A percentile compares a stretch with the other conserved stretches of the same genome.
phyloP scores from a whole-genome alignment of 2,113 vertebrate genomes.

The Otis tarda region DNA sequence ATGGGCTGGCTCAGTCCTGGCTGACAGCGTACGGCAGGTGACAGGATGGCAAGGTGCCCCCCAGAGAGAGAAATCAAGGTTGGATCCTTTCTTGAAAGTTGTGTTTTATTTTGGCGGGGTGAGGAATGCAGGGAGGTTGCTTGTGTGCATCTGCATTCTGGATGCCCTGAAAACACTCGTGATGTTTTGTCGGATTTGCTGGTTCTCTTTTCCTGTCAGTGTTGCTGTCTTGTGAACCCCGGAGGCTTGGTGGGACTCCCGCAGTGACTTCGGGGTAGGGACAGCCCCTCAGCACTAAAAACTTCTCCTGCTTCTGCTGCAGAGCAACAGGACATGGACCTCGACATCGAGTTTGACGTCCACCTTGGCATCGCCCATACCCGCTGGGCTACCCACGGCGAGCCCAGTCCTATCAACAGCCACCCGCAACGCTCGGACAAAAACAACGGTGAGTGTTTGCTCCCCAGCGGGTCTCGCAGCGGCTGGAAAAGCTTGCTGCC shows the following conservation, averaged over 20 bases:
- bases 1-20: neutral
- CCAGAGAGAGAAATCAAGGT: neutral
- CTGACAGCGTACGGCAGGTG: accelerated
- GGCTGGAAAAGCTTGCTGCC: neutral
- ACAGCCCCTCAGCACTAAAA: neutral
- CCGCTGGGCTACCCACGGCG: constrained; percentile 96
- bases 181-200: neutral
- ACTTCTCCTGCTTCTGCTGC: neutral
- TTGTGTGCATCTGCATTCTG: neutral
- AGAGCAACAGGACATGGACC: constrained; percentile 93
- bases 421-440: constrained; percentile 97
- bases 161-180: neutral
- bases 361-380: constrained; percentile 97
- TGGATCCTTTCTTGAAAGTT: neutral
- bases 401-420: constrained; percentile 91
- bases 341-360: constrained; percentile 95
- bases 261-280: accelerated
- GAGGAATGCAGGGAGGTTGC: neutral
- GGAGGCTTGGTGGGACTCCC: neutral
- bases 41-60: too few relatives aligned
- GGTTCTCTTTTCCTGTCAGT: neutral
- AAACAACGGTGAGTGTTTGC: constrained; percentile 81
- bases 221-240: accelerated
- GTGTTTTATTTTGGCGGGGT: neutral
- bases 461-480: too few relatives aligned